Percentiles rank a stretch among this genome's conserved stretches.
These are phyloP conservation scores for Phalanger gymnotis DNA, from an alignment of 2,797 vertebrate genomes.

Conservation along the genomic window DNA sequence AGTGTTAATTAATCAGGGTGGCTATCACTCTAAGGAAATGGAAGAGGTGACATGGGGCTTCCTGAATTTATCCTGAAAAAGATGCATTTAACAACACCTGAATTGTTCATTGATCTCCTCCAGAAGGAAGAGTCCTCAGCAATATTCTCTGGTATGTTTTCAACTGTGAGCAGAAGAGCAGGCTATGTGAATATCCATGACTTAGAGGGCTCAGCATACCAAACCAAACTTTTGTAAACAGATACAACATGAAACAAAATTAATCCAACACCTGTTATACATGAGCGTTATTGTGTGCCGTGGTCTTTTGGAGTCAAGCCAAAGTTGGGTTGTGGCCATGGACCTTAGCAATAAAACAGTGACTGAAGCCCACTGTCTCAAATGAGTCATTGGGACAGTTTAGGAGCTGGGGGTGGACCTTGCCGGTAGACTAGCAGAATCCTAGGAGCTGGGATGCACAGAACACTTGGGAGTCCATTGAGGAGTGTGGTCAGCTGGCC, in stretches of 20 bases:
- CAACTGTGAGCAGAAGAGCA: neutral
- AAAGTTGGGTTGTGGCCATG: neutral
- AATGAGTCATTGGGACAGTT: neutral
- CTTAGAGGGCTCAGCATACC: neutral
- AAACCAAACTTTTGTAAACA: neutral
- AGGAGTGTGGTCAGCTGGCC: neutral
- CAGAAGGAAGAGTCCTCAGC: slow-evolving; percentile 13
- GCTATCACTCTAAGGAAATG: slow-evolving; percentile 6
- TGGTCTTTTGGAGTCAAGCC: neutral
- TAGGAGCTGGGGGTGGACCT: neutral
- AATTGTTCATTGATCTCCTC: neutral
- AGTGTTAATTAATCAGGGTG: neutral
- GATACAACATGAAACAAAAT: slow-evolving; percentile 6
- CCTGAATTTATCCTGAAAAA: neutral
- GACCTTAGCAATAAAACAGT: neutral
- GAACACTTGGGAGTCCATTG: neutral
- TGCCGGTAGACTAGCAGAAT: neutral
- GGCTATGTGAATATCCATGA: neutral
- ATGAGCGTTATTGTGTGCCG: neutral
- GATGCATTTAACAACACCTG: neutral
- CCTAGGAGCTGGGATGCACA: neutral
- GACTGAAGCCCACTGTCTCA: neutral
- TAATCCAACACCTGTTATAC: neutral
- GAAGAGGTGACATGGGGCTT: neutral
- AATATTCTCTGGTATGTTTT: neutral